Evolutionary conservation across 2,888 invertebrate genomes (phyloP), one percentile per base, ranked within the genome.

Genomic region (Drosophila demipolita): DNA sequence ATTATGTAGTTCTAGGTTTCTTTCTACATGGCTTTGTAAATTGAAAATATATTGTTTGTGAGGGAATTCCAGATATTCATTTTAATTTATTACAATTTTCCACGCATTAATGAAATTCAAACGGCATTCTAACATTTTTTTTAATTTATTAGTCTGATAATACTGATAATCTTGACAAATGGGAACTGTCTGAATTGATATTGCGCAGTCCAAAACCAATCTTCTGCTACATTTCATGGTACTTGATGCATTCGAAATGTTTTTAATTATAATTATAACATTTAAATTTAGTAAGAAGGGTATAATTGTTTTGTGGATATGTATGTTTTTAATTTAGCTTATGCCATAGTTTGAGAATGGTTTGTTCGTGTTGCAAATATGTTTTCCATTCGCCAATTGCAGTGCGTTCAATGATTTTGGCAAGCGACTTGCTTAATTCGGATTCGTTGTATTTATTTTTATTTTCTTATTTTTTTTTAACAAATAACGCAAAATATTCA

Each of bases 401-500:
- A 62, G 12, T 26, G 36, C 32, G 15, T 48, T 66, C 45, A 58
- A 55, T 52, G 45, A 53, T 59, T 57, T 68, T 69, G 58, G 58
- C 48, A 36, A 36, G 3, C 49, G 33, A n/a, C n/a, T 29, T 23
- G 48, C 32, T 29, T 9, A 26, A 29, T 52, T n/a, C 7, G 58
- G 23, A 42, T 32, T 33, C 23, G 50, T 29, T 50, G 26, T n/a
- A 26, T 55, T 40, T 52, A 35, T 52, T 40, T 69, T 26, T 17
- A 38, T 40, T 45, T 54, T 59, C 23, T 53, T 29, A 29, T 29
- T 72, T 60, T 42, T 40, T 32, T 17, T 36, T 52, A 12, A 36
- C 9, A 38, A 55, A 52, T 23, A 59, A 73, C 33, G 54, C 59
- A 65, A 63, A 64, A 66, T 33, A 64, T 61, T 64, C 60, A 2